Evolutionary conservation across 2,113 vertebrate genomes (phyloP).

Genomic region (Hypomesus transpacificus): DNA sequence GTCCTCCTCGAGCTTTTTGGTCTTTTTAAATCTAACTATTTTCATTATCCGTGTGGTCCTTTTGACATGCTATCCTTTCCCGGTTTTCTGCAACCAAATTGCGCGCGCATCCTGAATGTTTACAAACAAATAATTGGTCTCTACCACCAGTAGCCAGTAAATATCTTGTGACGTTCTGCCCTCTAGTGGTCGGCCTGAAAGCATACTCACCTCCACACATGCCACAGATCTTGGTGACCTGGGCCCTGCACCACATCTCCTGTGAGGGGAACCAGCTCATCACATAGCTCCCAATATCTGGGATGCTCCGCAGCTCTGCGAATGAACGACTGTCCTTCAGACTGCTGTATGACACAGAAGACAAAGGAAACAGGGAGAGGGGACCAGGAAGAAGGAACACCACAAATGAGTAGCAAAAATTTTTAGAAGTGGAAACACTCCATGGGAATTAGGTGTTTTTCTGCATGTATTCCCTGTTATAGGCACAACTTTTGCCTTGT

Average conservation of each 20-base stretch:
- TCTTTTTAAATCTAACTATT: too few relatives aligned
- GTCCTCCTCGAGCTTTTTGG: too few relatives aligned
- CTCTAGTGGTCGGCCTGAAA: slow-evolving; percentile 49
- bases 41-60: too few relatives aligned
- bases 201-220: slow-evolving; percentile 56
- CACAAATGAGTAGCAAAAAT: slow-evolving; percentile 17
- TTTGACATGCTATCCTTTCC: too few relatives aligned
- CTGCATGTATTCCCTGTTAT: neutral
- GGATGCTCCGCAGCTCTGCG: slow-evolving; percentile 63
- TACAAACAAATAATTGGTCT: too few relatives aligned
- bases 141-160: neutral
- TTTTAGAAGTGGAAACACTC: neutral
- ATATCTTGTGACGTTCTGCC: slow-evolving; percentile 30
- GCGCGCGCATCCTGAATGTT: too few relatives aligned
- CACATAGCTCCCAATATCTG: slow-evolving; percentile 65
- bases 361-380: slow-evolving; percentile 34
- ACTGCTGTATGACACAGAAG: slow-evolving; percentile 43
- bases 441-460: neutral
- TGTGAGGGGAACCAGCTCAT: slow-evolving; percentile 61
- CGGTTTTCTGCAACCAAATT: too few relatives aligned
- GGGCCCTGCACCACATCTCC: slow-evolving; percentile 66
- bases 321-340: slow-evolving; percentile 49
- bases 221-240: slow-evolving; percentile 69
- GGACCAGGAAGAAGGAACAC: slow-evolving; percentile 26
- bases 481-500: too few relatives aligned